A percentile compares a stretch with the other conserved stretches of the same genome.
Evolutionary conservation across 1,140 invertebrate genomes (phyloP).

Genomic region (Campoletis sonorensis): DNA sequence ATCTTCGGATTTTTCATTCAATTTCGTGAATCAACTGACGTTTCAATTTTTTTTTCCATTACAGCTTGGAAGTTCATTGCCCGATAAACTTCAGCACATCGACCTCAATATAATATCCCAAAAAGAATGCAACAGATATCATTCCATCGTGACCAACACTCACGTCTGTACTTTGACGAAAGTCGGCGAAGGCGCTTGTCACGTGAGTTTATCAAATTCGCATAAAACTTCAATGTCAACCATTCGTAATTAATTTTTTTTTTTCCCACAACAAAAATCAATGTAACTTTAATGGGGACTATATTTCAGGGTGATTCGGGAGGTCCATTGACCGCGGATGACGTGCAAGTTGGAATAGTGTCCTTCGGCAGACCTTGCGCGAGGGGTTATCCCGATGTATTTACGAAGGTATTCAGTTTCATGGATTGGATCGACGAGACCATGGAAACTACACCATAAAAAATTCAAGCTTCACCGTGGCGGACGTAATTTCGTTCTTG

Average conservation of each 20-base stretch:
- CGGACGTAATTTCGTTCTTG: too few relatives aligned
- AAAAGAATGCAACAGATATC: slow-evolving; percentile 41
- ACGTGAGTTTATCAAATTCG: slow-evolving; percentile 72
- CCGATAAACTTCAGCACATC: slow-evolving; percentile 56
- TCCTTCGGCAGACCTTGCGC: slow-evolving; percentile 80
- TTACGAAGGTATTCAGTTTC: slow-evolving; percentile 76
- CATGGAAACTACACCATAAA: neutral
- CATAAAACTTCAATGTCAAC: neutral
- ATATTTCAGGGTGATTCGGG: slow-evolving; percentile 73
- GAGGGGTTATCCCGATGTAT: slow-evolving; percentile 78
- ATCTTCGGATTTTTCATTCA: too few relatives aligned
- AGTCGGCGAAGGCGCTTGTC: slow-evolving; percentile 78
- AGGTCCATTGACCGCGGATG: slow-evolving; percentile 71
- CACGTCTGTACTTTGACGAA: slow-evolving; percentile 81
- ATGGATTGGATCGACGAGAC: slow-evolving; percentile 62
- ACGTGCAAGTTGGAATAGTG: slow-evolving; percentile 75
- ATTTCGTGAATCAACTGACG: neutral
- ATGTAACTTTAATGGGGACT: too few relatives aligned
- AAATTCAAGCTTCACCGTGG: neutral
- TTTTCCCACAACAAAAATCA: too few relatives aligned
- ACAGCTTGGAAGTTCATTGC: slow-evolving; percentile 52
- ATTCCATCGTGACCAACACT: slow-evolving; percentile 55
- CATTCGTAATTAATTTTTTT: too few relatives aligned
- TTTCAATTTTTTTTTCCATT: slow-evolving; percentile 7
- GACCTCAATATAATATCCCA: slow-evolving; percentile 52